Conservation (phyloP, 2,888 invertebrate genomes). For the Lutraria lutraria region DNA sequence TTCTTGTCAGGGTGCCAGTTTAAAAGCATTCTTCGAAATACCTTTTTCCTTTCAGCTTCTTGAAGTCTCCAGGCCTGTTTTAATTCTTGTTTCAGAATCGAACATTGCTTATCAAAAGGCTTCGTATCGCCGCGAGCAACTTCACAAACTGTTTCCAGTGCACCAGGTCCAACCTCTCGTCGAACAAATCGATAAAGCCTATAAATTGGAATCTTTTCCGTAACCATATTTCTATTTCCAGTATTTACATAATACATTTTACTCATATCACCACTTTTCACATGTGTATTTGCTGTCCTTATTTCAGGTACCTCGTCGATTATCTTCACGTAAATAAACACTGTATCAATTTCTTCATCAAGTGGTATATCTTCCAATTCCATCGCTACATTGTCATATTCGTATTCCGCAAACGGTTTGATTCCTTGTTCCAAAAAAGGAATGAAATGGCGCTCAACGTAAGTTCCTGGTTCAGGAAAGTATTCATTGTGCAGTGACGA, state of each 20-base stretch:
- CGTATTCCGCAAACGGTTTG: slow-evolving; percentile 52
- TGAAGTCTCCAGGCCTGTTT: slow-evolving; percentile 52
- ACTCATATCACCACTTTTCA: not conserved
- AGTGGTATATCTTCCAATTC: slow-evolving; percentile 47
- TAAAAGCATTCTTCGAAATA: slow-evolving; percentile 61
- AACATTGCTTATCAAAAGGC: slow-evolving; percentile 54
- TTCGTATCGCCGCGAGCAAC: not conserved
- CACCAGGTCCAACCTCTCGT: not conserved
- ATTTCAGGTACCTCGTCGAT: not conserved
- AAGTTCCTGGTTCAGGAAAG: slow-evolving; percentile 63
- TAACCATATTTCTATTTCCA: slow-evolving; percentile 23
- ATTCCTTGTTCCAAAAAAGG: slow-evolving; percentile 63
- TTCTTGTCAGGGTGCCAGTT: slow-evolving; percentile 73
- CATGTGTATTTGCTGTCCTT: not conserved
- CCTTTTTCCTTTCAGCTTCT: slow-evolving; percentile 49
- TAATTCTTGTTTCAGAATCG: slow-evolving; percentile 22
- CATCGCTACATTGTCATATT: slow-evolving; percentile 56
- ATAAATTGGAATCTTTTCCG: slow-evolving; percentile 42
- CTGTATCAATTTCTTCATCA: not conserved
- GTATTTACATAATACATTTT: slow-evolving; percentile 32
- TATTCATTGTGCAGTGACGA: not conserved
- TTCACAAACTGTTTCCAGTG: not conserved
- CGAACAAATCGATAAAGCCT: slow-evolving; percentile 46
- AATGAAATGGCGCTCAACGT: slow-evolving; percentile 60
- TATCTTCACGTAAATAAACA: slow-evolving; percentile 61